Evolutionary conservation across 2,888 invertebrate genomes (phyloP).

Genomic region (Polydrusus pterygomalis): DNA sequence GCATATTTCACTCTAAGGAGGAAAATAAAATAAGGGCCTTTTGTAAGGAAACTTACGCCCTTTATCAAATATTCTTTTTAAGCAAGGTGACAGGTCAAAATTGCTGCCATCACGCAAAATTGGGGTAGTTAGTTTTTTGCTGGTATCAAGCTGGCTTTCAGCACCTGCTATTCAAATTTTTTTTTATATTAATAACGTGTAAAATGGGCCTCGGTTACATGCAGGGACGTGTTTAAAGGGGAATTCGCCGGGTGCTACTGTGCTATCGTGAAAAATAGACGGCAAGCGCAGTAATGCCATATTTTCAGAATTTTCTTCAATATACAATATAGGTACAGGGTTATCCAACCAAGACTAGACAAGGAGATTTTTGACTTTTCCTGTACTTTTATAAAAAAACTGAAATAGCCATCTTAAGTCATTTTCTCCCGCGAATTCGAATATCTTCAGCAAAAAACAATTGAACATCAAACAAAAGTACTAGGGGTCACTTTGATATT

Average conservation of each 20-base stretch:
- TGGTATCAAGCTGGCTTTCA: background rate
- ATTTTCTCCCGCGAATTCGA: no score
- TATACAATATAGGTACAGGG: no score
- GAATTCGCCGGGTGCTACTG: background rate
- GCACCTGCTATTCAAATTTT: conserved; percentile 14
- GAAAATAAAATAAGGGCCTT: background rate
- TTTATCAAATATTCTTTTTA: conserved; percentile 10
- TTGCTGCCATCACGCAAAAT: conserved; percentile 7
- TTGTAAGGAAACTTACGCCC: background rate
- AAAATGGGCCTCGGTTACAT: background rate
- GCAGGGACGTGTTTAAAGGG: background rate
- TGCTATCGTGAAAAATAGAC: no score
- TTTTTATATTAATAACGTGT: conserved; percentile 11
- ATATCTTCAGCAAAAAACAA: no score
- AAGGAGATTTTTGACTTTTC: no score
- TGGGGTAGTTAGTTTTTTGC: conserved; percentile 11
- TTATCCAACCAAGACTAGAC: no score
- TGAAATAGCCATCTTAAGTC: no score
- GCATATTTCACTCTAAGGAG: background rate
- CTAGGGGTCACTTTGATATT: no score
- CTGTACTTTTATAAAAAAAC: no score
- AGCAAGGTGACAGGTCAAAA: conserved; percentile 7
- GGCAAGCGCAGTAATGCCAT: no score
- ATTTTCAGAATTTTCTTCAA: no score
- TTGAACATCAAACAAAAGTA: no score